phyloP scores from a whole-genome alignment of 2,113 vertebrate genomes.

The Strix uralensis region DNA sequence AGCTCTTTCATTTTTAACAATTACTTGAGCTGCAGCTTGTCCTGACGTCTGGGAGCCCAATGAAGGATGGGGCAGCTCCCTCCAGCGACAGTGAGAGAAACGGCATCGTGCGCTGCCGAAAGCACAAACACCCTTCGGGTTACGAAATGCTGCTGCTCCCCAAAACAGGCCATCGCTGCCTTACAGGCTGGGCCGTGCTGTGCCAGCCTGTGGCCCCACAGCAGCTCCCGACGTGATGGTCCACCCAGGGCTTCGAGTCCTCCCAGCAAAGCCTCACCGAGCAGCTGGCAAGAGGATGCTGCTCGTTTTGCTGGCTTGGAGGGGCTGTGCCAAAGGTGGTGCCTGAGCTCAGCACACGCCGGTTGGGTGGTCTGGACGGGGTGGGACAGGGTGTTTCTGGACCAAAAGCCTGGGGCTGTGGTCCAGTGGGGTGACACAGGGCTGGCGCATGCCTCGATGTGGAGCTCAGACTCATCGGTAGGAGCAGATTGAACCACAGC shows the following conservation, averaged over 20 bases:
- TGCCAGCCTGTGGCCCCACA: neutral
- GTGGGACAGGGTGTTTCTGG: neutral
- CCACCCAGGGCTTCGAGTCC: accelerated
- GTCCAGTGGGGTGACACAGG: accelerated
- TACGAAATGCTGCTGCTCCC: accelerated
- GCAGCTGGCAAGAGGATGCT: neutral
- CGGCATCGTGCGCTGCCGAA: accelerated
- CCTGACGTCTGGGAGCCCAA: accelerated
- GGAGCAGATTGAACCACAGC: neutral
- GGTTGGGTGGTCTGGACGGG: accelerated
- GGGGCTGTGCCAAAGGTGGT: neutral
- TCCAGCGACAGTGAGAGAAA: neutral
- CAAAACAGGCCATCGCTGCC: accelerated
- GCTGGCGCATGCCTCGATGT: accelerated
- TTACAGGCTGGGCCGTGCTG: accelerated
- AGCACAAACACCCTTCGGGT: accelerated
- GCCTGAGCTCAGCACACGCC: accelerated
- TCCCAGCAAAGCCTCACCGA: neutral
- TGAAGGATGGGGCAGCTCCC: neutral
- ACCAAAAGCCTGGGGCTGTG: neutral
- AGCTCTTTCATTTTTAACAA: neutral
- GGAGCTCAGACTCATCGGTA: accelerated
- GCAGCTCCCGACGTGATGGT: accelerated
- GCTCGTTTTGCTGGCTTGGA: accelerated
- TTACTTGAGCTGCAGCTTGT: accelerated